These are phyloP conservation scores for Frankliniella intonsa DNA, from an alignment of 2,888 invertebrate species.

Conservation along the genomic window DNA sequence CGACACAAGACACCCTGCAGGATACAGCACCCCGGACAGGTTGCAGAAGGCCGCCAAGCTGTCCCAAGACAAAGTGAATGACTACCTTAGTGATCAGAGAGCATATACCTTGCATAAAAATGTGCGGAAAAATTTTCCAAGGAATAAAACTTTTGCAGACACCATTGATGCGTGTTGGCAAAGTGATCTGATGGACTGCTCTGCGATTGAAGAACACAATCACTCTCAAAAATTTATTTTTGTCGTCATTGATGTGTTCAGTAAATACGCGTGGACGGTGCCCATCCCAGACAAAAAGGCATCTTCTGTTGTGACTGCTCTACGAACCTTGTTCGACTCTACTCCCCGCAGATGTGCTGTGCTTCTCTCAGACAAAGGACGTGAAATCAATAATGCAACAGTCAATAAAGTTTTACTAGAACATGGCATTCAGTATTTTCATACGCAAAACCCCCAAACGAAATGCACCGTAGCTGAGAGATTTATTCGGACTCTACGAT, in stretches of 20 bases:
- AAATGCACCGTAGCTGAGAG: conserved; percentile 42
- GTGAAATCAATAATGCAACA: background rate
- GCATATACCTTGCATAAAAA: background rate
- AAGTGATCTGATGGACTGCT: background rate
- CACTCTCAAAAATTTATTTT: background rate
- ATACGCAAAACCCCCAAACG: conserved; percentile 39
- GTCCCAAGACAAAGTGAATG: background rate
- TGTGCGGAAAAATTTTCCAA: background rate
- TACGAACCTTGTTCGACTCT: background rate
- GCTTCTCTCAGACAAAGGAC: background rate
- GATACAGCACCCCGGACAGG: no score
- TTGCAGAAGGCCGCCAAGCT: no score
- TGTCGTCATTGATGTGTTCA: background rate
- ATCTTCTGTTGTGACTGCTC: conserved; percentile 6
- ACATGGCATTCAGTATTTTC: conserved; percentile 37
- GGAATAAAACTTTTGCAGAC: background rate
- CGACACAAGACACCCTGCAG: no score
- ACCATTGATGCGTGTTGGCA: background rate
- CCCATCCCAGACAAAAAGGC: background rate
- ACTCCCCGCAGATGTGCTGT: background rate
- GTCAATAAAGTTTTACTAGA: conserved; percentile 33
- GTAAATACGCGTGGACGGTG: background rate
- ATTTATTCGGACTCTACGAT: conserved; percentile 41
- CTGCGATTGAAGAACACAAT: background rate
- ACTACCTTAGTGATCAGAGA: background rate